Conservation (phyloP, 2,113 vertebrate species). For the Arizona elegans region DNA sequence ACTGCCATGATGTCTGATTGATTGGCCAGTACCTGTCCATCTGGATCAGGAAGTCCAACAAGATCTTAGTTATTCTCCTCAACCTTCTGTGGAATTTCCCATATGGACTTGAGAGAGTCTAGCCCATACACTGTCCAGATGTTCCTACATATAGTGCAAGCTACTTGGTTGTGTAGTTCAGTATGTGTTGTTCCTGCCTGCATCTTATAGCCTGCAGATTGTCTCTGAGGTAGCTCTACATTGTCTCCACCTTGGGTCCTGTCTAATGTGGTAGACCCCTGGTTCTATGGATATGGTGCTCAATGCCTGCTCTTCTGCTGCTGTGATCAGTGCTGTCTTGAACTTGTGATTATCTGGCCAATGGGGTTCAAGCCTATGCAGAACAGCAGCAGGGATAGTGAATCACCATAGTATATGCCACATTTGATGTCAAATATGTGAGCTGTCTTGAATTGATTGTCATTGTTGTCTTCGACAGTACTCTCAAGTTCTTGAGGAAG, state of each 20-base stretch:
- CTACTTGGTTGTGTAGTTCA: background rate
- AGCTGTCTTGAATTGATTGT: background rate
- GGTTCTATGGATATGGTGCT: background rate
- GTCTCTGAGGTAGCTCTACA: background rate
- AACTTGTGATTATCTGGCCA: background rate
- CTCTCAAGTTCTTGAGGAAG: background rate
- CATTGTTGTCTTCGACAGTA: background rate
- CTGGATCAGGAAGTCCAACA: background rate
- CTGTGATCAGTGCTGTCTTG: background rate
- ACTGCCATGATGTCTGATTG: background rate
- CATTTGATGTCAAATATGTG: background rate
- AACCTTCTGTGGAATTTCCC: background rate
- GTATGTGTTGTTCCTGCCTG: background rate
- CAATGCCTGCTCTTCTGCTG: background rate
- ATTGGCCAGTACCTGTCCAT: background rate
- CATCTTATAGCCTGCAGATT: background rate
- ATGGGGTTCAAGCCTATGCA: background rate
- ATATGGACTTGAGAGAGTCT: background rate
- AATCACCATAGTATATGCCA: background rate
- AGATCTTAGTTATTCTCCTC: background rate
- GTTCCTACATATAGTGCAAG: background rate
- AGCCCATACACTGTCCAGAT: background rate
- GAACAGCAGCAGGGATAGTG: background rate
- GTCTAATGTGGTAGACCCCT: background rate
- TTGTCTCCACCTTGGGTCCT: background rate